Conservation (phyloP, 2,113 vertebrate species). For the Sialia sialis region DNA sequence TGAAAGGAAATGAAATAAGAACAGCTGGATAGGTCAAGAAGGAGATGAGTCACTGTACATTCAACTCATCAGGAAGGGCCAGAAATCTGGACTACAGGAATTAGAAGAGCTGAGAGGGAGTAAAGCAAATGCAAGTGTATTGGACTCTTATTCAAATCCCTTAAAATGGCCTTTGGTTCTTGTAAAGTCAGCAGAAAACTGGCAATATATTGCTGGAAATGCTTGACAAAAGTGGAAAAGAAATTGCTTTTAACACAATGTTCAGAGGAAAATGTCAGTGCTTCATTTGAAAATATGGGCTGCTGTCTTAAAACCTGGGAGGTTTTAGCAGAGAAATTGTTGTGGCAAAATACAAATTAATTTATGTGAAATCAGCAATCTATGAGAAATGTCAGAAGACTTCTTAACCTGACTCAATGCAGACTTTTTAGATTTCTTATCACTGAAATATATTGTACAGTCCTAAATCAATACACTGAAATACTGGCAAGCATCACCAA, state of each 20-base stretch:
- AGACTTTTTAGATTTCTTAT: not conserved
- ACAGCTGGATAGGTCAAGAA: conserved; percentile 54
- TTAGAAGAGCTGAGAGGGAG: conserved; percentile 39
- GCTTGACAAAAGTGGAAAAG: not conserved
- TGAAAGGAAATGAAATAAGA: conserved; percentile 45
- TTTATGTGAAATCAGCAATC: not conserved
- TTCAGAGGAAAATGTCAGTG: not conserved
- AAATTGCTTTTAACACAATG: not conserved
- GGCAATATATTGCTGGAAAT: not conserved
- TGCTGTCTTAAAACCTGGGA: not conserved
- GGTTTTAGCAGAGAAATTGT: not conserved
- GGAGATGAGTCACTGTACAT: conserved; percentile 39
- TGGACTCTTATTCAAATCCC: not conserved
- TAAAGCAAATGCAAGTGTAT: conserved; percentile 34
- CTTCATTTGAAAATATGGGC: not conserved
- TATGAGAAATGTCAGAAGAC: not conserved
- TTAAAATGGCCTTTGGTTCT: conserved; percentile 17
- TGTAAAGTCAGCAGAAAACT: not conserved
- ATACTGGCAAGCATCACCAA: not conserved
- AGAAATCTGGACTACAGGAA: conserved; percentile 45
- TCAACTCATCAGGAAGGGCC: conserved; percentile 30
- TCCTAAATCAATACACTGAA: not conserved
- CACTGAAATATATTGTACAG: not conserved
- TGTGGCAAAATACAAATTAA: not conserved
- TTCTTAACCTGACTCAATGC: not conserved